phyloP scores from a whole-genome alignment of 2,113 vertebrate species.

The Cisticola juncidis region DNA sequence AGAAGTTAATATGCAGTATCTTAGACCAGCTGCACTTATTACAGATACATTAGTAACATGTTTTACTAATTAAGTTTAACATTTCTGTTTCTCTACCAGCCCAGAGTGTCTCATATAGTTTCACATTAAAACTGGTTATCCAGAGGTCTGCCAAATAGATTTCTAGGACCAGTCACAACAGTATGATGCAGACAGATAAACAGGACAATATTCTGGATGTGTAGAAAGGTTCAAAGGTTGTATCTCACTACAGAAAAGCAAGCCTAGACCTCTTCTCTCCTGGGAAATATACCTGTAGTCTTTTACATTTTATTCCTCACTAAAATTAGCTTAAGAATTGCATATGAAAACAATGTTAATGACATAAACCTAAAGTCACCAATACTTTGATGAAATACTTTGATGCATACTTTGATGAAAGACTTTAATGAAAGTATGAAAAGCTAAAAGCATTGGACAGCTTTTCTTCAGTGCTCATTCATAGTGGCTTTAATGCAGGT shows the following conservation, averaged over 20 bases:
- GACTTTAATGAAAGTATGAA: neutral
- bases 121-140: neutral
- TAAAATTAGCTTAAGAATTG: neutral
- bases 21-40: neutral
- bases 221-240: neutral
- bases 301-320: neutral
- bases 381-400: neutral
- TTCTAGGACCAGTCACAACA: neutral
- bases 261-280: neutral
- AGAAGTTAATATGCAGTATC: neutral
- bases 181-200: neutral
- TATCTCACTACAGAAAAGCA: neutral
- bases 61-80: neutral
- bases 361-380: neutral
- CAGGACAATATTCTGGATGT: neutral
- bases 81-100: neutral
- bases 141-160: neutral
- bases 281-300: neutral
- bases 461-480: neutral
- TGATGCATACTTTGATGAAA: no score
- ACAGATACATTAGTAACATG: neutral
- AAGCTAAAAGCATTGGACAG: neutral
- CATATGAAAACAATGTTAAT: neutral
- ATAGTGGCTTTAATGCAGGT: neutral
- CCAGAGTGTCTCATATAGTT: neutral